phyloP scores from a whole-genome alignment of 2,888 invertebrate species.

The Hydropsyche betteni region DNA sequence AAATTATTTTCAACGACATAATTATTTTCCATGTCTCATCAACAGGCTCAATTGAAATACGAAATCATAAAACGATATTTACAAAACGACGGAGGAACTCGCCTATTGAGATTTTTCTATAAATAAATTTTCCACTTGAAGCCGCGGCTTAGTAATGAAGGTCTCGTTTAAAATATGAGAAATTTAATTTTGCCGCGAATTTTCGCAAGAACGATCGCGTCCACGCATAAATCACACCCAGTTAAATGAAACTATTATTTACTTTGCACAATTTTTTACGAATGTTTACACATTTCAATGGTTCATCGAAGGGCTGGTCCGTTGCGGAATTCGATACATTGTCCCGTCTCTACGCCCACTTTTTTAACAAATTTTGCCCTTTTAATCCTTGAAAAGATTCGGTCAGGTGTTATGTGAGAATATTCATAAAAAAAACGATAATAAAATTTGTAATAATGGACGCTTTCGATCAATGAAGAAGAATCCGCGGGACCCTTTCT shows the following conservation, averaged over 20 bases:
- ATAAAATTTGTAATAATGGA: background rate
- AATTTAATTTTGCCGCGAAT: no score
- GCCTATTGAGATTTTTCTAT: no score
- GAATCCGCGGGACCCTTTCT: slow-evolving; percentile 13
- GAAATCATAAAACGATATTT: no score
- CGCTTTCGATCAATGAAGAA: slow-evolving; percentile 39
- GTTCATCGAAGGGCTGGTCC: background rate
- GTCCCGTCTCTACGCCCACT: slow-evolving; percentile 37
- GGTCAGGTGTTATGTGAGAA: slow-evolving; percentile 42
- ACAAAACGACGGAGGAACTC: no score
- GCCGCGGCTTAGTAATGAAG: no score
- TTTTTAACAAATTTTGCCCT: slow-evolving; percentile 43
- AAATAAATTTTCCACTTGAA: no score
- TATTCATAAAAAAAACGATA: background rate
- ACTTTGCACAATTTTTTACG: background rate
- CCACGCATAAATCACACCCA: background rate
- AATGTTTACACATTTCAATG: slow-evolving; percentile 16
- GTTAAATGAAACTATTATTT: background rate
- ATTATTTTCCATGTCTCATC: no score
- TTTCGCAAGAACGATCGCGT: background rate
- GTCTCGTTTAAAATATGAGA: no score
- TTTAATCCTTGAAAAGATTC: slow-evolving; percentile 41
- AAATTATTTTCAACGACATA: no score
- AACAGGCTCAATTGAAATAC: no score
- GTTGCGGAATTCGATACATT: background rate